Conservation (phyloP, 1,140 invertebrate species). For the Drosophila baimaii region DNA sequence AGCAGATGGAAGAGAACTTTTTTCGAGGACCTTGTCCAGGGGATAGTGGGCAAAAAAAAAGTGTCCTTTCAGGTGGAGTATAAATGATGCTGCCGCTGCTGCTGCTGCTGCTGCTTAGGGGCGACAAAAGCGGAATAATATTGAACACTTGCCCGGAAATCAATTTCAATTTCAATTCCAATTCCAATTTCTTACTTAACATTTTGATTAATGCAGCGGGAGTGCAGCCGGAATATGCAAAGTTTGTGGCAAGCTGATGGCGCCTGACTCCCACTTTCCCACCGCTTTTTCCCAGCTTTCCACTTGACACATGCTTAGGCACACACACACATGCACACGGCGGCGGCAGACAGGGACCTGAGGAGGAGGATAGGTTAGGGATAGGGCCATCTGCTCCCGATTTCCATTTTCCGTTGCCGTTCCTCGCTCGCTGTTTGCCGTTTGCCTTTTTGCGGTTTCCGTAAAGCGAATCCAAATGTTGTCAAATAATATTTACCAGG, state of each 20-base stretch:
- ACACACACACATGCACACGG: conserved; percentile 19
- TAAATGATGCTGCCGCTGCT: conserved; percentile 52
- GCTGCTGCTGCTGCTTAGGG: background rate
- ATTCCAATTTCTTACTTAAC: conserved; percentile 75
- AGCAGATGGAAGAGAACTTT: background rate
- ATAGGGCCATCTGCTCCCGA: conserved; percentile 9
- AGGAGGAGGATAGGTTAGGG: background rate
- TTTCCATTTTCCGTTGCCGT: conserved; percentile 7
- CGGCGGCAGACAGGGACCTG: background rate
- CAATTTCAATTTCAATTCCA: conserved; percentile 63
- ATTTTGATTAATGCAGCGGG: conserved; percentile 77
- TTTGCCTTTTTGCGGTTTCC: conserved; percentile 63
- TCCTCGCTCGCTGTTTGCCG: conserved; percentile 27
- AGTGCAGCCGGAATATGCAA: conserved; percentile 52
- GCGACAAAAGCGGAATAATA: conserved; percentile 61
- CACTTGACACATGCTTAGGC: conserved; percentile 74
- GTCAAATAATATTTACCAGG: conserved; percentile 78
- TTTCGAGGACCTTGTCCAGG: conserved; percentile 23
- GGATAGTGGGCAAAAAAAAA: conserved; percentile 6
- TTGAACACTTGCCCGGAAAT: conserved; percentile 71
- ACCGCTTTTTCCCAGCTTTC: conserved; percentile 10
- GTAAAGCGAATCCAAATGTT: conserved; percentile 62
- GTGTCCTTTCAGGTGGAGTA: conserved; percentile 43
- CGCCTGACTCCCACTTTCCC: background rate
- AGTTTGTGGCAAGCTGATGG: conserved; percentile 41